phyloP scores from a whole-genome alignment of 2,888 invertebrate species.

The Dicycla oo region DNA sequence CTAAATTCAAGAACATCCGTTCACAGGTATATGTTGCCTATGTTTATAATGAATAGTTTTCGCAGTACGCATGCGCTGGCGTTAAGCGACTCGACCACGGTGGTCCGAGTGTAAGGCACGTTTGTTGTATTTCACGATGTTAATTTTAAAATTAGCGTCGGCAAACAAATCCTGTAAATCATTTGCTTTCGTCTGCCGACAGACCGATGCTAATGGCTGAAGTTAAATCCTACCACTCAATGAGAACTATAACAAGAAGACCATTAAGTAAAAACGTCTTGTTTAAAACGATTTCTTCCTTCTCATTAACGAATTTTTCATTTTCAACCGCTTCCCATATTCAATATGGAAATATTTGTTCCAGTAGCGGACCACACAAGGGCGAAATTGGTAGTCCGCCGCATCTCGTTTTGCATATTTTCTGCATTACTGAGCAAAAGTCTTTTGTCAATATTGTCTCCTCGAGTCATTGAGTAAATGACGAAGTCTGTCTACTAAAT shows the following conservation, averaged over 20 bases:
- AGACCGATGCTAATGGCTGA: slow-evolving; percentile 72
- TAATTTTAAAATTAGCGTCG: slow-evolving; percentile 89
- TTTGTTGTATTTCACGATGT: slow-evolving; percentile 88
- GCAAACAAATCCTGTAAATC: slow-evolving; percentile 85
- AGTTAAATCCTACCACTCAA: slow-evolving; percentile 54
- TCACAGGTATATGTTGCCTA: slow-evolving; percentile 48
- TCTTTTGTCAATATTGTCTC: slow-evolving; percentile 88
- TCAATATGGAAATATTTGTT: slow-evolving; percentile 75
- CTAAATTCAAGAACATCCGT: slow-evolving; percentile 63
- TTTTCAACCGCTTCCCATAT: slow-evolving; percentile 66
- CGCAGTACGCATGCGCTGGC: slow-evolving; percentile 67
- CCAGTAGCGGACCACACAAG: slow-evolving; percentile 82
- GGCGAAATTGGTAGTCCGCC: slow-evolving; percentile 75
- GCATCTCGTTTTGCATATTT: slow-evolving; percentile 86
- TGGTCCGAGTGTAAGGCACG: slow-evolving; percentile 85
- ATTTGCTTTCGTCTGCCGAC: slow-evolving; percentile 76
- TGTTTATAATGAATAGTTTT: slow-evolving; percentile 64
- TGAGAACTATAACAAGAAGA: slow-evolving; percentile 32
- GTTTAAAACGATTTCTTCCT: slow-evolving; percentile 59
- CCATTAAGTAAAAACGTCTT: slow-evolving; percentile 23
- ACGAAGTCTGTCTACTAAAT: slow-evolving; percentile 74
- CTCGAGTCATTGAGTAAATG: slow-evolving; percentile 81
- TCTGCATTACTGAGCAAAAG: slow-evolving; percentile 84
- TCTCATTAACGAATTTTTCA: slow-evolving; percentile 67
- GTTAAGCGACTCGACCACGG: slow-evolving; percentile 77